A percentile compares a stretch with the other conserved stretches of the same genome.
Evolutionary conservation across 2,113 vertebrate species (phyloP).

Genomic region (Lethenteron camtschaticum): DNA sequence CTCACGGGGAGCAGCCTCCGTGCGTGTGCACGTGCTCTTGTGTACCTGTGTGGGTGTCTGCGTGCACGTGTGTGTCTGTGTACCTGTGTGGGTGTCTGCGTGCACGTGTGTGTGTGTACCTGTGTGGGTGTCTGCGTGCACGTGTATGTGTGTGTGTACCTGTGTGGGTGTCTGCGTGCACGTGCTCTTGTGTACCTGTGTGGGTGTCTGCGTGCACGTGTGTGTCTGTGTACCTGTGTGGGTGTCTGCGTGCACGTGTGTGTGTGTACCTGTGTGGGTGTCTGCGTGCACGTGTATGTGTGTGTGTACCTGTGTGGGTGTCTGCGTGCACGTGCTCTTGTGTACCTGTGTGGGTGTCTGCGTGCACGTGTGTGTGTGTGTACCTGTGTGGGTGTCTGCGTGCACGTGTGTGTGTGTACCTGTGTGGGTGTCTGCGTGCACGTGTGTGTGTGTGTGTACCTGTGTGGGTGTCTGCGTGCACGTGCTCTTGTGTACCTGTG

Average conservation of each 20-base stretch:
- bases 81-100: background rate
- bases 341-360: background rate
- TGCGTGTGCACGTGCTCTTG: too few relatives aligned
- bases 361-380: background rate
- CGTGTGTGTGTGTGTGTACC: background rate
- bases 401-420: background rate
- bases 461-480: background rate
- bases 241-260: background rate
- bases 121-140: background rate
- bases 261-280: background rate
- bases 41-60: too few relatives aligned
- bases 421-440: background rate
- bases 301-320: background rate
- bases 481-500: background rate
- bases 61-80: background rate
- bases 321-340: background rate
- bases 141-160: background rate
- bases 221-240: background rate
- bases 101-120: background rate
- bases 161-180: background rate
- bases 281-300: background rate
- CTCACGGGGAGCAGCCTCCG: too few relatives aligned
- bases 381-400: background rate
- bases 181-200: background rate
- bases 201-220: background rate